Evolutionary conservation across 35 echinoderm and acorn worm species (phyloP), one percentile per base, ranked within the genome.

Genomic region (Anneissia japonica): DNA sequence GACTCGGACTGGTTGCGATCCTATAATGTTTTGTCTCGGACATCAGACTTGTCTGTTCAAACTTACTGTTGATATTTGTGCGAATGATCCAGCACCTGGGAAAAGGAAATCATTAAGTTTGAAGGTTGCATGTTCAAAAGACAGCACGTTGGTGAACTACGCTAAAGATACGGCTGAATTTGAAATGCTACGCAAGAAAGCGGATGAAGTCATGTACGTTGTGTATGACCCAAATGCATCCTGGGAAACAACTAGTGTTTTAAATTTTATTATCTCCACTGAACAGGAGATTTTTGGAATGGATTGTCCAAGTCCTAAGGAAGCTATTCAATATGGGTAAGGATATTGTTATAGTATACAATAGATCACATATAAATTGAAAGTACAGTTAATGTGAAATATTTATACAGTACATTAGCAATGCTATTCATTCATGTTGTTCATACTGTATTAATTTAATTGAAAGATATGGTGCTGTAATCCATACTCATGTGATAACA

Each of bases 31-130:
- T 35, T 99, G 96, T 73, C 84, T 99, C 0, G 96, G 96, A 32
- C 92, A 94, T 77, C 96, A 99, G 81, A 86, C 96, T 31, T 99
- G 96, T 82, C 86, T 99, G 36, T 99, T 99, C 76, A 99, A 99
- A 82, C 83, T 94, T 46, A 94, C 96, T 10, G 92, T 99, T 6
- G 96, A 99, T 36, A 46, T 99, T 3, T 99, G 96, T 77, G 95
- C 92, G 0, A 83, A 55, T 31, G 96, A 99, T 83, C 96, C 96
- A 0, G 89, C 89, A 4, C 92, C 92, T 0, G 96, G 92, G 30
- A 93, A 99, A 35, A 64, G 96, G 41, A 99, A 99, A 73, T 86
- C 94, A 84, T 94, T 99, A 34, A 89, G 79, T 73, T 90, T 94
- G 30, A 80, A 77, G 17, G 96, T 99, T 35, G 79, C 86, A 56